Conservation (phyloP, 2,888 invertebrate genomes). For the Zele albiditarsus region DNA sequence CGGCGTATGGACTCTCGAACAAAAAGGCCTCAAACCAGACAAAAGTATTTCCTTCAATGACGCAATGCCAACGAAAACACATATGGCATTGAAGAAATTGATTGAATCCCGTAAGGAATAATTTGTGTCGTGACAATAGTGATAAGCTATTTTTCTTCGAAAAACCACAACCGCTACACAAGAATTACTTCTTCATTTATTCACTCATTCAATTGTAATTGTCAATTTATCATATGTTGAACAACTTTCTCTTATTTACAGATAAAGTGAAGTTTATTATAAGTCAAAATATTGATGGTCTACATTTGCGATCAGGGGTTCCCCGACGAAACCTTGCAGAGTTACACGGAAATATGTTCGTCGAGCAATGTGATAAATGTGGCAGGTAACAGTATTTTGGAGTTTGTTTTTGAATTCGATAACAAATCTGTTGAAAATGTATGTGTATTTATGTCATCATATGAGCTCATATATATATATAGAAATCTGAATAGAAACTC, state of each 20-base stretch:
- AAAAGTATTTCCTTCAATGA: slow-evolving; percentile 91
- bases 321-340: slow-evolving; percentile 88
- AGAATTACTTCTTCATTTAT: too few species aligned
- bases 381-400: slow-evolving; percentile 76
- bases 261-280: slow-evolving; percentile 88
- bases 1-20: slow-evolving; percentile 97
- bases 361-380: slow-evolving; percentile 94
- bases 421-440: background rate
- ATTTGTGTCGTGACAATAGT: too few species aligned
- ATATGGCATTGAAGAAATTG: slow-evolving; percentile 91
- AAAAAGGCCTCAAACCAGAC: slow-evolving; percentile 88
- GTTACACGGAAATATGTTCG: slow-evolving; percentile 98
- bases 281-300: slow-evolving; percentile 98
- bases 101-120: slow-evolving; percentile 75
- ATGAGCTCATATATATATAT: too few species aligned
- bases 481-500: too few species aligned
- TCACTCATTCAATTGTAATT: too few species aligned
- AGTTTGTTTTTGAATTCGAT: background rate
- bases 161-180: too few species aligned
- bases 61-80: slow-evolving; percentile 93
- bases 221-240: background rate
- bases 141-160: too few species aligned
- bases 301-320: slow-evolving; percentile 94
- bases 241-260: slow-evolving; percentile 55
- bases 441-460: too few species aligned